Percentiles rank a stretch among this genome's conserved stretches.
Evolutionary conservation across 2,797 vertebrate genomes (phyloP).

Genomic region (Setipinna tenuifilis): DNA sequence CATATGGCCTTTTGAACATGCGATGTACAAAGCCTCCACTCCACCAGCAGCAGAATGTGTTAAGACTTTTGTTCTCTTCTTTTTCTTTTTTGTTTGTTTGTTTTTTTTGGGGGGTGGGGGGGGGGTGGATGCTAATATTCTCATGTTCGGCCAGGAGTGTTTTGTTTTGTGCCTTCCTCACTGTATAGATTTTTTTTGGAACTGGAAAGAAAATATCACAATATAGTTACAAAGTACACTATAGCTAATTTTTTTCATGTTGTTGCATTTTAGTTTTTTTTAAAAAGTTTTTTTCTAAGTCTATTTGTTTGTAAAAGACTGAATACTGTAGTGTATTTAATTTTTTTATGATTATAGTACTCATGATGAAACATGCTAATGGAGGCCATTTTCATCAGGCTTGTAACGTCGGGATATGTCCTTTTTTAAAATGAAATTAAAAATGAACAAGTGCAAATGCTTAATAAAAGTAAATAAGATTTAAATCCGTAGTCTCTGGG

Average conservation of each 20-base stretch:
- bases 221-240: not conserved
- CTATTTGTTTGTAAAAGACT: not conserved
- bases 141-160: not conserved
- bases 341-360: slow-evolving; percentile 10
- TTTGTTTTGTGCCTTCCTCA: slow-evolving; percentile 15
- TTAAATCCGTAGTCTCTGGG: not conserved
- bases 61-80: not conserved
- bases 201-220: not conserved
- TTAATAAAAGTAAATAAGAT: slow-evolving; percentile 16
- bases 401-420: not conserved
- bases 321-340: not conserved
- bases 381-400: not conserved
- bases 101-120: not conserved
- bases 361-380: not conserved
- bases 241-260: not conserved
- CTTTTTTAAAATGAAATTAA: not conserved
- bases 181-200: not conserved
- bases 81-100: not conserved
- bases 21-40: not conserved
- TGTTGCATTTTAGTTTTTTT: not conserved
- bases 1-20: not conserved
- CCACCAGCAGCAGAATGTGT: not conserved
- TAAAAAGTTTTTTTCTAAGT: not conserved
- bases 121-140: not conserved
- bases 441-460: not conserved